Conservation (phyloP, 2,113 vertebrate species). For the Oceanodroma tethys region DNA sequence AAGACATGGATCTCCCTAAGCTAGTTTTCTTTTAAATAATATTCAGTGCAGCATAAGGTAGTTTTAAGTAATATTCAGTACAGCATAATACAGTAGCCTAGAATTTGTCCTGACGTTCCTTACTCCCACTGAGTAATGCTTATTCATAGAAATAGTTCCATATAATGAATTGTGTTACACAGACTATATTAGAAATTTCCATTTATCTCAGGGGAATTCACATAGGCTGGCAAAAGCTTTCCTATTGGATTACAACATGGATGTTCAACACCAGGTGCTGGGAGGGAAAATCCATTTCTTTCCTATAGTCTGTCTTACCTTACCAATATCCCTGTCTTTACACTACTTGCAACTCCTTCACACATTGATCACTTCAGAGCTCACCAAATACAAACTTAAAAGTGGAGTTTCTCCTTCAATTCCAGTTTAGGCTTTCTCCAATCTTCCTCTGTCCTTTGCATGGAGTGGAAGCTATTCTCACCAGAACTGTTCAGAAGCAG, state of each 20-base stretch:
- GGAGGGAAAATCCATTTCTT: conserved; percentile 11
- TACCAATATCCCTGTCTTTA: background rate
- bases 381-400: background rate
- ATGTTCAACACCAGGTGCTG: background rate
- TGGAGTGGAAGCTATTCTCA: background rate
- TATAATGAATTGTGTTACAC: conserved; percentile 8
- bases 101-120: background rate
- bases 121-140: conserved; percentile 47
- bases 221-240: conserved; percentile 1
- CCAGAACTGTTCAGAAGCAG: background rate
- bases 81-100: background rate
- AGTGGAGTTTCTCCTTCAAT: background rate
- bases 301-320: background rate
- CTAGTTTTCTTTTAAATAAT: background rate
- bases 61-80: background rate
- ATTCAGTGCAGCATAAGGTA: background rate
- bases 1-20: background rate
- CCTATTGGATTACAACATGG: background rate
- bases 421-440: background rate
- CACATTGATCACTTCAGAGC: background rate
- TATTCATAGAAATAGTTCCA: conserved; percentile 55
- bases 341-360: background rate
- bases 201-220: conserved; percentile 39
- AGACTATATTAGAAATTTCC: conserved; percentile 36
- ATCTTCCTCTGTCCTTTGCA: background rate